phyloP scores from a whole-genome alignment of 1,140 invertebrate species.

The Rhopalosiphum padi region DNA sequence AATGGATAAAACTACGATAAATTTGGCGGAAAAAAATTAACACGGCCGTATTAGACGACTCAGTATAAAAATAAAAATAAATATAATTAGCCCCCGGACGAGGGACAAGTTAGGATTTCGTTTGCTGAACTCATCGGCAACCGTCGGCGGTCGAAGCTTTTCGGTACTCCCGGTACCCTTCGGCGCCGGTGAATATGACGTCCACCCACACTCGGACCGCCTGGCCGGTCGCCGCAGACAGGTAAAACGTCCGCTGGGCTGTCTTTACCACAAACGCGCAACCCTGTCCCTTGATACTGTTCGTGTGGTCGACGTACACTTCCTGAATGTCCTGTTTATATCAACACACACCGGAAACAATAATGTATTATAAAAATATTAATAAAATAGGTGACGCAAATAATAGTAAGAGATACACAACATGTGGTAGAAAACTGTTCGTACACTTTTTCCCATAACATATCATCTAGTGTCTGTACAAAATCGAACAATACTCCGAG shows the following conservation, averaged over 20 bases:
- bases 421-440: neutral
- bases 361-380: neutral
- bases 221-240: slow-evolving; percentile 92
- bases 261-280: slow-evolving; percentile 98
- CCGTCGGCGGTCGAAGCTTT: slow-evolving; percentile 61
- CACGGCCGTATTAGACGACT: neutral
- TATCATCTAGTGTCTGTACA: neutral
- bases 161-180: slow-evolving; percentile 81
- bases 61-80: neutral
- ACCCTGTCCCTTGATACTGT: slow-evolving; percentile 89
- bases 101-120: neutral
- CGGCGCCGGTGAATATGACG: slow-evolving; percentile 88
- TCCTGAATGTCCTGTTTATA: slow-evolving; percentile 87
- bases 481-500: neutral
- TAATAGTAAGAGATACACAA: neutral
- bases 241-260: slow-evolving; percentile 83
- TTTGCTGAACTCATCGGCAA: neutral
- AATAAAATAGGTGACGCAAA: neutral
- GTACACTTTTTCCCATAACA: neutral
- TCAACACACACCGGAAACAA: neutral
- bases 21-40: neutral
- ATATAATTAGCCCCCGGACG: neutral
- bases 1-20: neutral
- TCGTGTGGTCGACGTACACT: slow-evolving; percentile 94
- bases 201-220: slow-evolving; percentile 98